Conservation (phyloP, 2,113 vertebrate species). For the Candoia aspera region DNA sequence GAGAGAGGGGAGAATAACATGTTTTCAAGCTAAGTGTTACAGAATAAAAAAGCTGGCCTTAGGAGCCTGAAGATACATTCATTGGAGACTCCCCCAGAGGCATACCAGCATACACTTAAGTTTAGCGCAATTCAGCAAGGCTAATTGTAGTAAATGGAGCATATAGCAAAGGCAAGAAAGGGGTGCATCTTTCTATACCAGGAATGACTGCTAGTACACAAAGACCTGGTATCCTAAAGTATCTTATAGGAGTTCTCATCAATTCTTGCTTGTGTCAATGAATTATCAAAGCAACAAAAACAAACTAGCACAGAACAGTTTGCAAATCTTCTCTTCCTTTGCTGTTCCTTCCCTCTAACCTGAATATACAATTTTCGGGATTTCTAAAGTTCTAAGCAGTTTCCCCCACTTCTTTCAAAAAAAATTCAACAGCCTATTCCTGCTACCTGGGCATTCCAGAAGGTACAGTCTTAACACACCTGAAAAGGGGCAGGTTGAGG, state of each 20-base stretch:
- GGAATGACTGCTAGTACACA: not conserved
- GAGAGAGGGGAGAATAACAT: conserved; percentile 26
- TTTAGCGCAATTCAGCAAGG: not conserved
- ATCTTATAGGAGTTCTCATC: not conserved
- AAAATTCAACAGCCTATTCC: not conserved
- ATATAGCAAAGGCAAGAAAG: not conserved
- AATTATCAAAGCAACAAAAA: not conserved
- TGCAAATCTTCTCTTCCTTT: not conserved
- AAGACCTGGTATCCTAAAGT: not conserved
- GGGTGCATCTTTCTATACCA: not conserved
- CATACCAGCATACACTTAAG: fast-evolving
- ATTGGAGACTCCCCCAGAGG: not conserved
- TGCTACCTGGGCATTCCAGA: too few species aligned
- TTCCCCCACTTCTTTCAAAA: not conserved
- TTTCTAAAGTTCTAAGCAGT: not conserved
- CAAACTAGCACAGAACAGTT: not conserved
- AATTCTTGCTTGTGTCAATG: not conserved
- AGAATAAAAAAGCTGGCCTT: conserved; percentile 8
- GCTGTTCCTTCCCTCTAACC: not conserved
- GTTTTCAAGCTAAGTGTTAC: conserved; percentile 32
- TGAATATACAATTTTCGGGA: not conserved
- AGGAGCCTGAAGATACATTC: not conserved
- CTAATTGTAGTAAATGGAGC: conserved; percentile 1
- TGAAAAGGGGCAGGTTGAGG: not conserved
- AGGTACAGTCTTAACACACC: not conserved